Percentiles rank a stretch among this genome's conserved stretches.
phyloP scores from a whole-genome alignment of 1,140 invertebrate genomes.

The Leptinotarsa texana region DNA sequence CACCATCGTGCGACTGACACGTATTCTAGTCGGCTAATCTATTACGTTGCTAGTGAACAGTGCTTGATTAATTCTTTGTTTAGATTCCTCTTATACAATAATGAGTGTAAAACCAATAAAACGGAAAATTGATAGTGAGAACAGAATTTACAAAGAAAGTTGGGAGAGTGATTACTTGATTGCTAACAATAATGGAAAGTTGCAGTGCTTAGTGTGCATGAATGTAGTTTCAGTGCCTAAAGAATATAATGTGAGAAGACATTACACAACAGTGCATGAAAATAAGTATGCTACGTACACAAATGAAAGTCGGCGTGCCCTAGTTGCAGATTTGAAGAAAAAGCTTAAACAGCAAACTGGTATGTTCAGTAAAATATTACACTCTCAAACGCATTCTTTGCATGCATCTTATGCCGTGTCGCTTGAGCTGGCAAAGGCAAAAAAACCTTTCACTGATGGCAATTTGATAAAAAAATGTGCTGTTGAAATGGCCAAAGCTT shows the following conservation, averaged over 20 bases:
- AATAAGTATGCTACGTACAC: constrained; percentile 24
- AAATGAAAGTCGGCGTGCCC: constrained; percentile 19
- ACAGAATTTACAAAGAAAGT: constrained; percentile 44
- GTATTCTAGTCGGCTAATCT: background rate
- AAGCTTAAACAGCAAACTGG: constrained; percentile 24
- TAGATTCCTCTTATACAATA: background rate
- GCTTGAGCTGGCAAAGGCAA: constrained; percentile 11
- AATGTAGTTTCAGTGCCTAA: constrained; percentile 27
- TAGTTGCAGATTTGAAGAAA: constrained; percentile 25
- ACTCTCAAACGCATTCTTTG: constrained; percentile 14
- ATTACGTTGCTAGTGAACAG: background rate
- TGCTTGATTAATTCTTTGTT: background rate
- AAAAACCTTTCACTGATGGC: constrained; percentile 25
- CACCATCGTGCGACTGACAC: background rate
- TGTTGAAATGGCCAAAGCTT: constrained; percentile 27
- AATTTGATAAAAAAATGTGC: constrained; percentile 27
- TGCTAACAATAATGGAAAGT: constrained; percentile 29
- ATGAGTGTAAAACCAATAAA: constrained; percentile 58
- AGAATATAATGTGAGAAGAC: constrained; percentile 30
- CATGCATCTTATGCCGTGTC: constrained; percentile 13
- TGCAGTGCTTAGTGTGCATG: constrained; percentile 24
- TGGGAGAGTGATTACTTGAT: constrained; percentile 61
- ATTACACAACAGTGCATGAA: constrained; percentile 27
- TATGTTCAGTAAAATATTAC: constrained; percentile 24
- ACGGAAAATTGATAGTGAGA: constrained; percentile 53